Conservation (phyloP, 2,888 invertebrate genomes). For the Drosophila subsilvestris region DNA sequence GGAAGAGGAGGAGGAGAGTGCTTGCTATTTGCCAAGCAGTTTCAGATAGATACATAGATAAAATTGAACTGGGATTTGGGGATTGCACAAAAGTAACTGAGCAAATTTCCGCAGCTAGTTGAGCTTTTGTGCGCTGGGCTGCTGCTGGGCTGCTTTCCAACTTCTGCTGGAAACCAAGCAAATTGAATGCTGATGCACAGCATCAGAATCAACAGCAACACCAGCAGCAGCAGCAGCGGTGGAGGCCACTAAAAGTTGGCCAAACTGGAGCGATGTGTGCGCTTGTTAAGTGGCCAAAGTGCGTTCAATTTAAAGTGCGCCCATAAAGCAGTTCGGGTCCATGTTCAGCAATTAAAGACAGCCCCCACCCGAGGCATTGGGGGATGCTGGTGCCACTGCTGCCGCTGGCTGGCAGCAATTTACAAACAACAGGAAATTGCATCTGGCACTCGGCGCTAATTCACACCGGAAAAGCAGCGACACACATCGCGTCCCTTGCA, state of each 20-base stretch:
- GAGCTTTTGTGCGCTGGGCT: constrained; percentile 51
- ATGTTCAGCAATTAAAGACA: constrained; percentile 65
- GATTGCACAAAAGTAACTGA: constrained; percentile 79
- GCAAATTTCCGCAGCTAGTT: constrained; percentile 79
- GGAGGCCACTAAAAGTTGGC: constrained; percentile 25
- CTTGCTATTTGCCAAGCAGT: constrained; percentile 70
- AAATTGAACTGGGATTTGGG: constrained; percentile 80
- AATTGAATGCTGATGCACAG: constrained; percentile 70
- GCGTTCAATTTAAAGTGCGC: constrained; percentile 58
- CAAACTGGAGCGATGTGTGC: constrained; percentile 26
- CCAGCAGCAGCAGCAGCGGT: constrained; percentile 8
- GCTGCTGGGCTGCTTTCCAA: constrained; percentile 9
- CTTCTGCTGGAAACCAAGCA: constrained; percentile 54
- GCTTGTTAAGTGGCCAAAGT: constrained; percentile 46
- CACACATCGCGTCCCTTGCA: constrained; percentile 12
- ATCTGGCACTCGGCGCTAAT: constrained; percentile 77
- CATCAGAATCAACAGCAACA: constrained; percentile 22
- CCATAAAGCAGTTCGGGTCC: constrained; percentile 46
- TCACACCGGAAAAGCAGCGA: constrained; percentile 70
- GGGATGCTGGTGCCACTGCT: constrained; percentile 9
- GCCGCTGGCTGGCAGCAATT: constrained; percentile 50
- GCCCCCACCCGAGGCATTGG: constrained; percentile 20
- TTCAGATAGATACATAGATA: constrained; percentile 78
- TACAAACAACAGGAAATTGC: constrained; percentile 76
- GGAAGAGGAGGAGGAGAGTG: neutral